Percentiles rank a stretch among this genome's conserved stretches.
phyloP scores from a whole-genome alignment of 2,797 vertebrate genomes.

The Bradypodion pumilum region DNA sequence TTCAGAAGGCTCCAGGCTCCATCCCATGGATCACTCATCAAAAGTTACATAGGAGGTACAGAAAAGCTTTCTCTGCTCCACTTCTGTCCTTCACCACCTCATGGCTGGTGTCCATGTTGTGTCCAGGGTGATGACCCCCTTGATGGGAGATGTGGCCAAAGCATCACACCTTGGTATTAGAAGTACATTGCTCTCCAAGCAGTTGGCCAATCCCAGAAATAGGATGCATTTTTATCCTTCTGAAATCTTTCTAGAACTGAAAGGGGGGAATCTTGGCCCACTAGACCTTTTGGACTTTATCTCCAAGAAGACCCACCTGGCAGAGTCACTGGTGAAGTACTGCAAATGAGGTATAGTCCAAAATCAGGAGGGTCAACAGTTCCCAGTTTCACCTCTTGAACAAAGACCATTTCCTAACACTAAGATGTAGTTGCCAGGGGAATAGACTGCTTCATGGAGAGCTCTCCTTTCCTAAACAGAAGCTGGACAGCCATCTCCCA shows the following conservation, averaged over 20 bases:
- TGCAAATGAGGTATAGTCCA: too few relatives aligned
- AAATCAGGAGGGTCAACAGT: too few relatives aligned
- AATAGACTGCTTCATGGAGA: not conserved
- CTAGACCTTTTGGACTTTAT: too few relatives aligned
- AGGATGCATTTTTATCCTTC: not conserved
- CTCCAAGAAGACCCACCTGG: too few relatives aligned
- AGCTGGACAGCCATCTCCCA: not conserved
- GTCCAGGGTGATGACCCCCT: not conserved
- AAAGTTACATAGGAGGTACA: not conserved
- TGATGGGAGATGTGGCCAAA: not conserved
- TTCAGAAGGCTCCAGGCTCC: not conserved
- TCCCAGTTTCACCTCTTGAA: too few relatives aligned
- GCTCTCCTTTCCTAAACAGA: not conserved
- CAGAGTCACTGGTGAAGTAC: too few relatives aligned
- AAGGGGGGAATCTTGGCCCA: too few relatives aligned
- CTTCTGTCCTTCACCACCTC: not conserved
- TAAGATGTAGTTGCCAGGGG: too few relatives aligned
- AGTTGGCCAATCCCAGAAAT: not conserved
- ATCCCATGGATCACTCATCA: not conserved
- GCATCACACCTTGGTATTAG: not conserved
- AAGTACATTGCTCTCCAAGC: not conserved
- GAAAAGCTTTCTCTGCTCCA: not conserved
- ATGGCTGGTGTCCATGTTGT: not conserved
- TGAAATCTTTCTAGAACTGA: too few relatives aligned
- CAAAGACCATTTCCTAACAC: not conserved